Conservation (phyloP, 2,113 vertebrate genomes). For the Ornithorhynchus anatinus region DNA sequence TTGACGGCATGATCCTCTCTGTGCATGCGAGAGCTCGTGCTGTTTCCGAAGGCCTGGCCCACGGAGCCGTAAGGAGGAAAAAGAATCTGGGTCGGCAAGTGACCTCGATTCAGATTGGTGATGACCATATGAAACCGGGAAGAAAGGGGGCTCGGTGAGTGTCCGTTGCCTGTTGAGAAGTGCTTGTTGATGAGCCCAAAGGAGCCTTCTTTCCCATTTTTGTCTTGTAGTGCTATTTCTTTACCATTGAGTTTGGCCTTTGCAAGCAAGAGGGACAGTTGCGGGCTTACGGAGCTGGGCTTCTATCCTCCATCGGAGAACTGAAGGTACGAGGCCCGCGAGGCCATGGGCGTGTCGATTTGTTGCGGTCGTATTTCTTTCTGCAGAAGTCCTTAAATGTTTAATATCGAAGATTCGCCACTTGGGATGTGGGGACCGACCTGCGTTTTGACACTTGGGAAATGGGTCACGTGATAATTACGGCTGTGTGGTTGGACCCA, state of each 20-base stretch:
- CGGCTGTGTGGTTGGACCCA: conserved; percentile 54
- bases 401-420: conserved; percentile 39
- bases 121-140: not conserved
- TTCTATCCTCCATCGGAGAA: conserved; percentile 96
- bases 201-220: not conserved
- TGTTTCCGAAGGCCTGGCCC: no score
- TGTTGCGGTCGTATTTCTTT: conserved; percentile 32
- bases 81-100: not conserved
- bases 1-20: no score
- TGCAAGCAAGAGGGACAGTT: conserved; percentile 97
- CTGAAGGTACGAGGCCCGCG: conserved; percentile 78
- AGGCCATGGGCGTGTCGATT: conserved; percentile 40
- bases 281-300: conserved; percentile 94
- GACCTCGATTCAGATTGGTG: conserved; percentile 17
- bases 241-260: conserved; percentile 97
- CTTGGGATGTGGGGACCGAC: conserved; percentile 43
- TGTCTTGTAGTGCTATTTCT: conserved; percentile 92
- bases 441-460: conserved; percentile 57
- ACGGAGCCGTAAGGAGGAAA: not conserved
- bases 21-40: no score
- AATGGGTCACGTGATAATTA: conserved; percentile 47
- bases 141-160: not conserved
- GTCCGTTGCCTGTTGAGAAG: not conserved
- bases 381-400: conserved; percentile 50
- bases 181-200: not conserved